Conservation (phyloP, 2,888 invertebrate species). For the Pristionchus fissidentatus region DNA sequence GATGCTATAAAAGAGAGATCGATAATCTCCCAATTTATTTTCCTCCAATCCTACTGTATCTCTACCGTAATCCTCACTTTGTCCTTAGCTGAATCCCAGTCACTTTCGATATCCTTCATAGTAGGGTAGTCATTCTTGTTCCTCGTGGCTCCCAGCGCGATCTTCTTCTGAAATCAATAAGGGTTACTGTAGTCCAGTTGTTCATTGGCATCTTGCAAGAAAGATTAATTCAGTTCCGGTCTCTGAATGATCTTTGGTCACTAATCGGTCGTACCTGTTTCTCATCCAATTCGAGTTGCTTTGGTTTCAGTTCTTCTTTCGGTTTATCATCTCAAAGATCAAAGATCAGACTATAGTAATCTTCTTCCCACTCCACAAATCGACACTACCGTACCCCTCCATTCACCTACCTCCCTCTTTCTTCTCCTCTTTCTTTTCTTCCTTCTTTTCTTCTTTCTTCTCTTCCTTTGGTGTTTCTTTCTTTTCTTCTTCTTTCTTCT, state of each 20-base stretch:
- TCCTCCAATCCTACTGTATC: not conserved
- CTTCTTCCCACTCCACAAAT: too few species aligned
- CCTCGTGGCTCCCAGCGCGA: slow-evolving; percentile 14
- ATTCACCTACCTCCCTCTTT: not conserved
- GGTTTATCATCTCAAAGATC: not conserved
- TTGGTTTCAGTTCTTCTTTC: not conserved
- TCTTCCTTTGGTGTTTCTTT: not conserved
- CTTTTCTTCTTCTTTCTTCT: not conserved
- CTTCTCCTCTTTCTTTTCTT: not conserved
- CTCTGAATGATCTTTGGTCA: too few species aligned
- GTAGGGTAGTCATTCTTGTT: slow-evolving; percentile 23
- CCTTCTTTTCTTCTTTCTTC: slow-evolving; percentile 34
- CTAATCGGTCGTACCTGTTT: too few species aligned
- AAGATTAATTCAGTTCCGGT: too few species aligned
- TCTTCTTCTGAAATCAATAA: not conserved
- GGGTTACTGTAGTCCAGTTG: not conserved
- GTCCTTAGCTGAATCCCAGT: slow-evolving; percentile 11
- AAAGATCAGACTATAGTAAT: not conserved
- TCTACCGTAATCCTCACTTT: too few species aligned
- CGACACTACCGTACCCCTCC: too few species aligned
- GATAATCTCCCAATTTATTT: too few species aligned
- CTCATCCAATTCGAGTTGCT: slow-evolving; percentile 2
- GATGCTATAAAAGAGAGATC: too few species aligned
- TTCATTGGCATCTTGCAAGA: not conserved
- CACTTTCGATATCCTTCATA: slow-evolving; percentile 7